Conservation (phyloP, 2,888 invertebrate species). For the Drosophila mulleri region DNA sequence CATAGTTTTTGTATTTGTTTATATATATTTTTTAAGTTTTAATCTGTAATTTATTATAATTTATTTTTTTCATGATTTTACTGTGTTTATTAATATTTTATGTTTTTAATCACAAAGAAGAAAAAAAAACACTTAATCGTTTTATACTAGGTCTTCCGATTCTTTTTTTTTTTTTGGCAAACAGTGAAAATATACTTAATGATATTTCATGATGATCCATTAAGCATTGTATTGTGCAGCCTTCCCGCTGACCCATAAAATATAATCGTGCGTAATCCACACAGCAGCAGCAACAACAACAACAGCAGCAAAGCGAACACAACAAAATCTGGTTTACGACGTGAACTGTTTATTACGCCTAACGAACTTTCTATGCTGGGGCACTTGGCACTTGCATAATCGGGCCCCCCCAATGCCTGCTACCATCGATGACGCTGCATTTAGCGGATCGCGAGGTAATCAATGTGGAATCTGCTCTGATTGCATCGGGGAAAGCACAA, state of each 20-base stretch:
- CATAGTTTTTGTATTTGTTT: too few relatives aligned
- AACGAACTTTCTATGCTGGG: constrained; percentile 68
- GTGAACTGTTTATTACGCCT: constrained; percentile 76
- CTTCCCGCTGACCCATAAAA: constrained; percentile 59
- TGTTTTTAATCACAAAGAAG: background rate
- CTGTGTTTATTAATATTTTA: background rate
- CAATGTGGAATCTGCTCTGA: constrained; percentile 58
- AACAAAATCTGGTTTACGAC: constrained; percentile 67
- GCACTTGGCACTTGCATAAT: constrained; percentile 68
- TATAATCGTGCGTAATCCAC: constrained; percentile 65
- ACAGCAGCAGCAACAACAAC: constrained; percentile 16
- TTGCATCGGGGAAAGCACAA: constrained; percentile 55
- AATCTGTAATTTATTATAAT: too few relatives aligned
- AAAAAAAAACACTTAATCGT: background rate
- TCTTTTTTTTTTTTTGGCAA: background rate
- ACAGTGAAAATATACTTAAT: constrained; percentile 42
- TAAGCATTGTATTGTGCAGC: constrained; percentile 14
- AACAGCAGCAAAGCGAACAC: constrained; percentile 39
- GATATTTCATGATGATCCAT: constrained; percentile 39
- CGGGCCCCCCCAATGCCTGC: constrained; percentile 6
- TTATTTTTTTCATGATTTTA: too few relatives aligned
- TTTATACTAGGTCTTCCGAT: background rate
- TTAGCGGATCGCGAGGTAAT: constrained; percentile 55
- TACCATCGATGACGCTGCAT: constrained; percentile 42
- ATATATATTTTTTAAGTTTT: too few relatives aligned